Conservation (phyloP, 2,113 vertebrate species). For the Odontophorus gujanensis region DNA sequence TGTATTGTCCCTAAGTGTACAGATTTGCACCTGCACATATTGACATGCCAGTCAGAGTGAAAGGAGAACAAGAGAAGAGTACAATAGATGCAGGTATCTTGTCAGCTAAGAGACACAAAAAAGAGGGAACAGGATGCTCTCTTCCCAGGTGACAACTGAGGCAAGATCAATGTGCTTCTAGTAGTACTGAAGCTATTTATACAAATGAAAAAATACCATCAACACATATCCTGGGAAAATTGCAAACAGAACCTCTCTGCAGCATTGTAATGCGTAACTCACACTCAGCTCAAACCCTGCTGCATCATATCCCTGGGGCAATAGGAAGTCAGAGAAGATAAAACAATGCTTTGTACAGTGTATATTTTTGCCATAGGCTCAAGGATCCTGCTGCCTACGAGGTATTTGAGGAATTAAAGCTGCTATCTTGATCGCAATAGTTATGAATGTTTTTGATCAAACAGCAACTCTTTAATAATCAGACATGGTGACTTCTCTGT, state of each 20-base stretch:
- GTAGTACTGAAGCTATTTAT: neutral
- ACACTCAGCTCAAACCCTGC: neutral
- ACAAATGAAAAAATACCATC: neutral
- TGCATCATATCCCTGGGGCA: neutral
- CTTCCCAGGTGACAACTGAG: neutral
- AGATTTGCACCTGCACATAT: neutral
- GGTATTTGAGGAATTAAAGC: neutral
- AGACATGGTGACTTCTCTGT: neutral
- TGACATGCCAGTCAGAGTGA: neutral
- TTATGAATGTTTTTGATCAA: slow-evolving; percentile 3
- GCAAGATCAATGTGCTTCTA: neutral
- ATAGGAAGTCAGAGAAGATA: neutral
- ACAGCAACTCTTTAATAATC: neutral
- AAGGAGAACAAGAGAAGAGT: neutral
- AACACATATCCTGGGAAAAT: neutral
- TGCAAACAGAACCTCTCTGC: neutral
- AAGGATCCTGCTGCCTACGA: slow-evolving; percentile 9
- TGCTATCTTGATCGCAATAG: slow-evolving; percentile 11
- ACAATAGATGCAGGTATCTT: neutral
- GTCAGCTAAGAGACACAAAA: neutral
- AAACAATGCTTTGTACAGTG: neutral
- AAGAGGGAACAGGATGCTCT: neutral
- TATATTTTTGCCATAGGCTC: neutral
- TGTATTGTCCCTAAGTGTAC: neutral
- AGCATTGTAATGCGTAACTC: neutral